phyloP scores from a whole-genome alignment of 2,888 invertebrate species.

The Clivina fossor region DNA sequence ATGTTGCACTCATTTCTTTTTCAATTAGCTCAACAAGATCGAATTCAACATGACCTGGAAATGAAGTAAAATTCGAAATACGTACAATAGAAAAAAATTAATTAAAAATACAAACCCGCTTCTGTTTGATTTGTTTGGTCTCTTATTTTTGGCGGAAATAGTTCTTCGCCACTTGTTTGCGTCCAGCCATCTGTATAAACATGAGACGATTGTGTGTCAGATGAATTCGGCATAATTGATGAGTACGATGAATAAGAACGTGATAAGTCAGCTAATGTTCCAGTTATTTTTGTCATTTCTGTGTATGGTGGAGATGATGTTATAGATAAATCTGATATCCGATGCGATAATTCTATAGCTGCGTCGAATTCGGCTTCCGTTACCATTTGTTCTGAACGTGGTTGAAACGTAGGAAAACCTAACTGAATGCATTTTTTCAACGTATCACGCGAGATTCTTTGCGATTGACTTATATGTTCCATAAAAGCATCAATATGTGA shows the following conservation, averaged over 20 bases:
- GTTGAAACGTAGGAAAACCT: constrained; percentile 11
- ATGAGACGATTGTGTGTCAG: no score
- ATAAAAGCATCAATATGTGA: constrained; percentile 8
- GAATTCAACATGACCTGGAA: constrained; percentile 24
- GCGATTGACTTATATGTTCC: constrained; percentile 1
- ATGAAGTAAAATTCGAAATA: neutral
- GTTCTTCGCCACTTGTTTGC: constrained; percentile 7
- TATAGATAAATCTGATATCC: no score
- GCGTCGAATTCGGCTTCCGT: no score
- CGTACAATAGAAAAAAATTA: neutral
- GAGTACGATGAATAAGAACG: no score
- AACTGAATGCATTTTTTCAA: constrained; percentile 19
- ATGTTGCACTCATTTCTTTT: constrained; percentile 32
- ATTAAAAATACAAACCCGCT: constrained; percentile 39
- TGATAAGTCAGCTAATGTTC: no score
- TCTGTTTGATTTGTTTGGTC: constrained; percentile 53
- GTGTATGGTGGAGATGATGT: no score
- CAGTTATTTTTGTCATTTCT: no score
- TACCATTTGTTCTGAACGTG: no score
- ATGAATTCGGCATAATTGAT: no score
- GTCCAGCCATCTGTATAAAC: no score
- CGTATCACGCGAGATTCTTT: constrained; percentile 9
- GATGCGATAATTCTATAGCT: no score
- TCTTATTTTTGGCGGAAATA: constrained; percentile 53
- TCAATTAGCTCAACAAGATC: constrained; percentile 36